phyloP scores from a whole-genome alignment of 2,888 invertebrate genomes.

The Callinectes sapidus region DNA sequence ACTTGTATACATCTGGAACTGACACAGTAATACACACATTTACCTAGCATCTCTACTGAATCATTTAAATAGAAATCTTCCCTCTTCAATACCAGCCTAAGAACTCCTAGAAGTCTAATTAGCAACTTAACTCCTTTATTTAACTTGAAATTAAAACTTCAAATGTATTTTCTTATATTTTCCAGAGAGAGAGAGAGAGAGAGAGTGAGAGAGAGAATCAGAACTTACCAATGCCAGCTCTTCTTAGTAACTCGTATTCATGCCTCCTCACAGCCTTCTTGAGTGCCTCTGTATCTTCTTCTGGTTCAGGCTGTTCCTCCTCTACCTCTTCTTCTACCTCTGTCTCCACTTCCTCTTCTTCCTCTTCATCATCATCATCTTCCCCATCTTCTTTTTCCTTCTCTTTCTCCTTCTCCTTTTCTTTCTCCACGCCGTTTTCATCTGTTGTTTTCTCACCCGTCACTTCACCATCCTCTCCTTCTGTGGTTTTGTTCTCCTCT shows the following conservation, averaged over 20 bases:
- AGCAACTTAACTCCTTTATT: neutral
- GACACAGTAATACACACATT: too few species aligned
- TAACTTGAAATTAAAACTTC: too few species aligned
- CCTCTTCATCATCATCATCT: constrained; percentile 74
- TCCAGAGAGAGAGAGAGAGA: neutral
- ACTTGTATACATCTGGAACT: too few species aligned
- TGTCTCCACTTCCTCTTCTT: constrained; percentile 75
- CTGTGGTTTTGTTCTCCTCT: neutral
- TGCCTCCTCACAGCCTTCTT: constrained; percentile 92
- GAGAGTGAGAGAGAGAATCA: neutral
- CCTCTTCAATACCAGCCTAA: neutral
- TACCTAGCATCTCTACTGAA: too few species aligned
- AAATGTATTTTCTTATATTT: too few species aligned
- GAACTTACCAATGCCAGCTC: constrained; percentile 85
- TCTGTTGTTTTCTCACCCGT: constrained; percentile 19
- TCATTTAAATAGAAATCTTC: too few species aligned
- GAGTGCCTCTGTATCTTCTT: constrained; percentile 79
- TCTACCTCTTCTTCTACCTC: constrained; percentile 82
- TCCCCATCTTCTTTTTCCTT: constrained; percentile 76
- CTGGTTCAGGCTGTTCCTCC: constrained; percentile 78
- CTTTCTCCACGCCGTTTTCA: constrained; percentile 67
- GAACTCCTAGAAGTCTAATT: neutral
- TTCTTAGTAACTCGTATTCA: constrained; percentile 90
- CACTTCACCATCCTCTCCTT: constrained; percentile 32
- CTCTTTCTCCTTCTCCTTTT: constrained; percentile 75